These are phyloP conservation scores for Malurus alboscapulatus DNA, from an alignment of 2,113 vertebrate genomes.

Conservation along the genomic window DNA sequence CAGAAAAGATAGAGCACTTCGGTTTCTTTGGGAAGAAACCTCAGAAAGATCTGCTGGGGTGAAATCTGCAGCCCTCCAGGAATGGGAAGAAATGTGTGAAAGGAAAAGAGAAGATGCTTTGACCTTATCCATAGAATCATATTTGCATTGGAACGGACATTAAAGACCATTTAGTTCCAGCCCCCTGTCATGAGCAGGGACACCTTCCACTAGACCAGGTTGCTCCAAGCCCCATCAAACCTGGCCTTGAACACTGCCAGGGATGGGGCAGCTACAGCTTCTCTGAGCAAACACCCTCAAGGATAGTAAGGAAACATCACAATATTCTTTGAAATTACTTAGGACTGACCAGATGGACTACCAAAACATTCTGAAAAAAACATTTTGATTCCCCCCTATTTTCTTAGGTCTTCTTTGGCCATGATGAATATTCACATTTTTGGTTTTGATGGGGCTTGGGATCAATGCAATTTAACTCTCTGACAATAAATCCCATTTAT, in stretches of 20 bases:
- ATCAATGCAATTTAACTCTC: background rate
- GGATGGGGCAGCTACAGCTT: background rate
- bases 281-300: background rate
- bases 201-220: background rate
- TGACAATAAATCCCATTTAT: background rate
- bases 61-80: background rate
- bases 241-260: background rate
- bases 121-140: background rate
- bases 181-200: background rate
- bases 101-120: background rate
- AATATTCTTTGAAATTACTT: background rate
- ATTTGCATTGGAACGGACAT: background rate
- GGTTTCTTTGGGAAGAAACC: background rate
- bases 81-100: background rate
- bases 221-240: background rate
- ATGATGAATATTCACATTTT: background rate
- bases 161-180: background rate
- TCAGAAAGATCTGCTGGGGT: background rate
- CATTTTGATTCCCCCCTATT: accelerated
- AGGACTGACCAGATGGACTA: background rate
- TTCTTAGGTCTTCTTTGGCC: background rate
- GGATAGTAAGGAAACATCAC: background rate
- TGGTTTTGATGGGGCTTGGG: background rate
- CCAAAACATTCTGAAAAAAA: background rate
- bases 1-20: background rate